Evolutionary conservation across 2,888 invertebrate species (phyloP).

Genomic region (Caenorhabditis auriculariae): DNA sequence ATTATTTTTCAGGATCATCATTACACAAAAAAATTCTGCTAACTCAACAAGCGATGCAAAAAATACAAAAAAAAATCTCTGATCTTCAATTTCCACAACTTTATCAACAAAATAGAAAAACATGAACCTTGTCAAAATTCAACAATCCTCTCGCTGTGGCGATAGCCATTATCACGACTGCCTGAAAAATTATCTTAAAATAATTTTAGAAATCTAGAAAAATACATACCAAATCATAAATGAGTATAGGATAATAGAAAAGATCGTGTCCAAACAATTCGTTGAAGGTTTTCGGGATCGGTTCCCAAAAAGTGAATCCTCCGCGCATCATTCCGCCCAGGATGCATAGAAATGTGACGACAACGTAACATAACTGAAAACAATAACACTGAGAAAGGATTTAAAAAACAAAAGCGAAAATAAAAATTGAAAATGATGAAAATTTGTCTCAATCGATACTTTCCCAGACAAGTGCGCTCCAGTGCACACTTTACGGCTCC

Average conservation of each 20-base stretch:
- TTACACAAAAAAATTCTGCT: no score
- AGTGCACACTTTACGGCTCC: no score
- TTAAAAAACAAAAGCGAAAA: not conserved
- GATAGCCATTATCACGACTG: conserved; percentile 15
- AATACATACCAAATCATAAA: conserved; percentile 35
- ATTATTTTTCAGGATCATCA: no score
- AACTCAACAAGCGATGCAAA: no score
- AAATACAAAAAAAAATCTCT: no score
- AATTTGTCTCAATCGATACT: not conserved
- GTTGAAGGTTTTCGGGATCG: conserved; percentile 26
- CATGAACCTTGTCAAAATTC: conserved; percentile 19
- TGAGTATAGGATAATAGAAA: conserved; percentile 26
- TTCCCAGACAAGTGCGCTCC: not conserved
- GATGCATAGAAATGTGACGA: conserved; percentile 25
- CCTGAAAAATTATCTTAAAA: conserved; percentile 1
- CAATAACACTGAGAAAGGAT: no score
- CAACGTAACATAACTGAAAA: conserved; percentile 28
- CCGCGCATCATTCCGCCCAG: conserved; percentile 32
- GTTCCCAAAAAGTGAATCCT: conserved; percentile 31
- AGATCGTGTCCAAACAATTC: conserved; percentile 31
- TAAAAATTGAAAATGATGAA: not conserved
- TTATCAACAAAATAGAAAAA: not conserved
- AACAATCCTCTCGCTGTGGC: conserved; percentile 19
- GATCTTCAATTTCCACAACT: no score
- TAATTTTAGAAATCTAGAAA: not conserved